phyloP scores from a whole-genome alignment of 92 coral and sea anemone species.

The Bergia puertoricense region DNA sequence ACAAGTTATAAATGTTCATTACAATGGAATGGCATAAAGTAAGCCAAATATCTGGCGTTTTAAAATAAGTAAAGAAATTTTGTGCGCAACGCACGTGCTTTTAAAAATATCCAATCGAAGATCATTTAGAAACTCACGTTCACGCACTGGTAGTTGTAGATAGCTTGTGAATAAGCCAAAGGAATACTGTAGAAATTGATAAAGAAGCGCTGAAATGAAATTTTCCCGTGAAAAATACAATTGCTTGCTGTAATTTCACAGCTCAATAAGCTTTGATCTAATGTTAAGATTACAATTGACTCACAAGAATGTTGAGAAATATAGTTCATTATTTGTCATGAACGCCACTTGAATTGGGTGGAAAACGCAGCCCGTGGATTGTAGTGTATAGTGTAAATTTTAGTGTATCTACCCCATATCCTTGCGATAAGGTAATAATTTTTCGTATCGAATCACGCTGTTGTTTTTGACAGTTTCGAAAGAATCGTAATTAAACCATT shows the following conservation, averaged over 20 bases:
- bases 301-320: constrained; percentile 2
- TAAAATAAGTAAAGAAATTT: constrained; percentile 19
- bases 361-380: neutral
- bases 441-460: neutral
- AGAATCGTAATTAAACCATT: neutral
- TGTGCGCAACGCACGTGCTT: constrained; percentile 48
- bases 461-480: neutral
- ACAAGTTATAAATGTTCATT: constrained; percentile 59
- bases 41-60: constrained; percentile 61
- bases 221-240: constrained; percentile 34
- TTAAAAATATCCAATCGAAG: neutral
- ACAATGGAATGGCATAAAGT: constrained; percentile 81
- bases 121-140: constrained; percentile 10
- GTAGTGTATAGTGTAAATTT: neutral
- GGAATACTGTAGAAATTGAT: neutral
- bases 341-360: neutral
- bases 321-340: constrained; percentile 8
- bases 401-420: neutral
- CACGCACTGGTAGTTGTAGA: neutral
- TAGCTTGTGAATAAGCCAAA: constrained; percentile 1
- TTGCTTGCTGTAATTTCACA: constrained; percentile 33
- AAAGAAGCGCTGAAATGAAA: constrained; percentile 28
- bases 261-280: constrained; percentile 30
- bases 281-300: constrained; percentile 1
- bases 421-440: constrained; percentile 2